Base-by-base conservation (phyloP, 1,140 invertebrate genomes). In the Macrostomum lignano region DNA sequence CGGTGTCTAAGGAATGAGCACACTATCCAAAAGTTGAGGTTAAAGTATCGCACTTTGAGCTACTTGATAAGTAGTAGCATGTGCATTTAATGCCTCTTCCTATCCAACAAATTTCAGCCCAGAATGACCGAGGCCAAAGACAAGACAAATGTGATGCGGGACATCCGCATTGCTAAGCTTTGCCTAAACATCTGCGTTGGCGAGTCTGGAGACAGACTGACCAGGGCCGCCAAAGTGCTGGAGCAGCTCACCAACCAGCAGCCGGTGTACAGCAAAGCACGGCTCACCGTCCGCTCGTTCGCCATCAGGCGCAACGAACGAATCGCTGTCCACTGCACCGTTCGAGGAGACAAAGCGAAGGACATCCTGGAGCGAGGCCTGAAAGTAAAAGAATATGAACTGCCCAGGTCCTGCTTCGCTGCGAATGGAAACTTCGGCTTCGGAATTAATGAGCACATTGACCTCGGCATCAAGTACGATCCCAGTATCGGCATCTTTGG, bases 261-360 rank as follows among this genome's bases (percentile, higher is more conserved):
- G 47, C 91, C 91, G 7, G 88, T 96, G 7, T 94, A 93, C 58
- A 93, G 84, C 11, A 98, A 98, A 66, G 86, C 91, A 31, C 68
- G 88, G 41, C 96, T 94, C 54, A 98, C 91, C 49, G 86, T 98
- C 9, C 67, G 91, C 47, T 93, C 86, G 13, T 98, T 98, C 55
- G 91, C 91, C 52, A 98, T 98, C 48, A 68, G 91, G 57, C 74
- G 91, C 70, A 98, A 98, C 68, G 91, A 98, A 70, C 98, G 96
- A 59, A 98, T 98, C 57, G 82, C 91, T 46, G 88, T 96, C 24
- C 86, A 96, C 52, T 94, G 86, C 54, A 96, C 91, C 32, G 88
- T 98, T 3, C 67, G 91, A 42, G 91, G 91, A 25, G 74, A 81
- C 24, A 96, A 96, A 57, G 91, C 91, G 39, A 88, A 98, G 55